phyloP scores from a whole-genome alignment of 1,140 invertebrate genomes.

The Ceratina calcarata region DNA sequence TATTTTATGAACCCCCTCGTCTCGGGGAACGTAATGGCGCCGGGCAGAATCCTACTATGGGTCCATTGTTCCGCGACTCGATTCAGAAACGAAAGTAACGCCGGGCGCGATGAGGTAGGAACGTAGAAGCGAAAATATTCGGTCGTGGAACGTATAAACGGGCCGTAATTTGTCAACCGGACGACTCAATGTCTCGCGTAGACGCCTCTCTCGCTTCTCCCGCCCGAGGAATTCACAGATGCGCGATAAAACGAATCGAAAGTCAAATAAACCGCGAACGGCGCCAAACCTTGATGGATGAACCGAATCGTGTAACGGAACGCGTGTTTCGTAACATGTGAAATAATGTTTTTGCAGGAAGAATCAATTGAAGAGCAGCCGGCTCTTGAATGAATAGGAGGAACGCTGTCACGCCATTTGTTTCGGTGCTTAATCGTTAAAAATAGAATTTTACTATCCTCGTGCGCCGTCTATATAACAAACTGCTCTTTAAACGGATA shows the following conservation, averaged over 20 bases:
- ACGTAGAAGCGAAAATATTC: constrained; percentile 40
- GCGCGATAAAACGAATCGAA: constrained; percentile 29
- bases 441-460: too few relatives aligned
- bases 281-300: constrained; percentile 17
- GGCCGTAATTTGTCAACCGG: constrained; percentile 29
- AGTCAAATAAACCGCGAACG: constrained; percentile 19
- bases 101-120: neutral
- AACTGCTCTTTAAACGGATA: neutral
- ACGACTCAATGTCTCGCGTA: constrained; percentile 42
- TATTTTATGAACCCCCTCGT: neutral
- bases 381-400: neutral
- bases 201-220: neutral
- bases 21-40: neutral
- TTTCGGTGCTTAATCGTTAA: neutral
- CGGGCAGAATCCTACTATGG: neutral
- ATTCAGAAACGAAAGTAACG: constrained; percentile 3
- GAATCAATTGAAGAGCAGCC: neutral
- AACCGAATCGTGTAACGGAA: too few relatives aligned
- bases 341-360: neutral
- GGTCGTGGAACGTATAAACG: constrained; percentile 36
- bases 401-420: neutral
- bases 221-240: constrained; percentile 25
- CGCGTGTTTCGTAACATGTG: neutral
- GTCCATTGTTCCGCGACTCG: neutral
- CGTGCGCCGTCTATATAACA: too few relatives aligned